These are phyloP conservation scores for Boleophthalmus pectinirostris DNA, from an alignment of 2,113 vertebrate species.

Conservation along the genomic window DNA sequence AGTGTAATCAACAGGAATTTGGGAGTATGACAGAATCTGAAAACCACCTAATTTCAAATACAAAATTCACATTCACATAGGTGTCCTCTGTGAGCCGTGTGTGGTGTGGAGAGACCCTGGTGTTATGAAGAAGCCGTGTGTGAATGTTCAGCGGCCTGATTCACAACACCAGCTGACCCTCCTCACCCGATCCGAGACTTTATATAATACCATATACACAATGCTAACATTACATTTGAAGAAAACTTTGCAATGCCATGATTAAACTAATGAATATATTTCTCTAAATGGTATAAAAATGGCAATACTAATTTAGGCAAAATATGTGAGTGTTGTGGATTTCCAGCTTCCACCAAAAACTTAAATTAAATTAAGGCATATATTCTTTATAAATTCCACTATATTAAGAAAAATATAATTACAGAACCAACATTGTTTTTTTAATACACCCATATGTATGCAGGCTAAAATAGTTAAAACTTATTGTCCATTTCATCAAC, in stretches of 20 bases:
- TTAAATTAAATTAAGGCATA: too few relatives aligned
- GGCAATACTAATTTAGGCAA: too few relatives aligned
- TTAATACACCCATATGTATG: too few relatives aligned
- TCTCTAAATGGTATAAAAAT: too few relatives aligned
- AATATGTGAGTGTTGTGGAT: too few relatives aligned
- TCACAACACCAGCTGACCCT: slow-evolving; percentile 99
- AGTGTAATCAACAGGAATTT: too few relatives aligned
- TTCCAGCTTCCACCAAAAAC: too few relatives aligned
- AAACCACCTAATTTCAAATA: not conserved
- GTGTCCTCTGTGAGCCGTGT: slow-evolving; percentile 42
- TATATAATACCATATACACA: not conserved
- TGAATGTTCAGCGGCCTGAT: slow-evolving; percentile 92
- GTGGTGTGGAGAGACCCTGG: slow-evolving; percentile 88
- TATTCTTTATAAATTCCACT: too few relatives aligned
- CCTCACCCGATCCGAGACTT: slow-evolving; percentile 68
- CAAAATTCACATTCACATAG: not conserved
- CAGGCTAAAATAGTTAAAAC: too few relatives aligned
- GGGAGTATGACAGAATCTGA: too few relatives aligned
- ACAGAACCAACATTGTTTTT: too few relatives aligned
- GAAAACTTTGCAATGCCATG: not conserved
- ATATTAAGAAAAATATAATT: too few relatives aligned
- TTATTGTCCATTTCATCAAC: not conserved
- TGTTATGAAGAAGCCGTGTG: slow-evolving; percentile 98
- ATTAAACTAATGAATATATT: not conserved
- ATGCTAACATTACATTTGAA: not conserved